Evolutionary conservation across 2,888 invertebrate species (phyloP).

Genomic region (Brassicogethes aeneus): DNA sequence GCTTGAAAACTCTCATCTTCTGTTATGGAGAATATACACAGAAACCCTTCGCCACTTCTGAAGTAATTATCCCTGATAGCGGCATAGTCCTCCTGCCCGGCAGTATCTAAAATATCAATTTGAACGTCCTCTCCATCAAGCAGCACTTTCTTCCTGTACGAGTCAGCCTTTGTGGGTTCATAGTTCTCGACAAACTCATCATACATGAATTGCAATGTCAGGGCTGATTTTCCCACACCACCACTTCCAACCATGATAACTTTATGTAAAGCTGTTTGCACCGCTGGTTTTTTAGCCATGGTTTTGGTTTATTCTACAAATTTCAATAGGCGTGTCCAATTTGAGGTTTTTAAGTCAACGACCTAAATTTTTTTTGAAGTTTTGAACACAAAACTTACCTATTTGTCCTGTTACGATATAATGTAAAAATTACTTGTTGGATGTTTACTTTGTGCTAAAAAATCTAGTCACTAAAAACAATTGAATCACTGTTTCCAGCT

Average conservation of each 20-base stretch:
- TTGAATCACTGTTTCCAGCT: background rate
- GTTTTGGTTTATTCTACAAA: background rate
- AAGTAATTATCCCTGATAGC: conserved; percentile 99
- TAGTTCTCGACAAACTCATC: conserved; percentile 99
- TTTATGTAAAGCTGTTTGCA: conserved; percentile 88
- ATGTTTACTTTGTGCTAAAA: too few relatives aligned
- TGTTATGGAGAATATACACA: conserved; percentile 98
- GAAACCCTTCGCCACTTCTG: conserved; percentile 98
- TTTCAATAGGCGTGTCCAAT: conserved; percentile 17
- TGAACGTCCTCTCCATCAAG: conserved; percentile 98
- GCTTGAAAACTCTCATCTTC: conserved; percentile 99
- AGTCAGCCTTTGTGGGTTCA: conserved; percentile 98
- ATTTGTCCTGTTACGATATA: background rate
- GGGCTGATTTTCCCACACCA: conserved; percentile 98
- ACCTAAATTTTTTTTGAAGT: conserved; percentile 6
- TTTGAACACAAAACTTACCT: background rate
- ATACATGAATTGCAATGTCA: conserved; percentile 99
- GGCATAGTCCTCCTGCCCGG: conserved; percentile 98
- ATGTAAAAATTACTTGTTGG: too few relatives aligned
- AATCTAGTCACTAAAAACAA: too few relatives aligned
- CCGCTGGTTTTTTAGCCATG: conserved; percentile 81
- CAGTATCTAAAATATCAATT: conserved; percentile 99
- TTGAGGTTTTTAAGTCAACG: conserved; percentile 12
- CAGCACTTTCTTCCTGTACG: conserved; percentile 97
- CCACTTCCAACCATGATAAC: conserved; percentile 99